A percentile compares a stretch with the other conserved stretches of the same genome.
phyloP scores from a whole-genome alignment of 2,888 invertebrate species.

The Noctua fimbriata region DNA sequence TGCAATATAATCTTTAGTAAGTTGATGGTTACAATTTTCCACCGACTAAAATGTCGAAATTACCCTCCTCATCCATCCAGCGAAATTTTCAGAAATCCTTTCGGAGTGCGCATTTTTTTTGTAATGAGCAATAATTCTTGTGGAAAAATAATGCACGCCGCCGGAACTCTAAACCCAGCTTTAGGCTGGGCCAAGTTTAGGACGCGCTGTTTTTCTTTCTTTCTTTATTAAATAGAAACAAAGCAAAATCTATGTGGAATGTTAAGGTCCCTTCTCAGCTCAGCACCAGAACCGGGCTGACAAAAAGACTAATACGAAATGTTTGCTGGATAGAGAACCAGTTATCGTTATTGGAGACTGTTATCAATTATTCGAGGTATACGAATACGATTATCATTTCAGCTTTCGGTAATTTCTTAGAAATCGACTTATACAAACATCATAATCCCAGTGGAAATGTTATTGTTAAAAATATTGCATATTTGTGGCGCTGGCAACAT shows the following conservation, averaged over 20 bases:
- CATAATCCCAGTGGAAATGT: conserved; percentile 6
- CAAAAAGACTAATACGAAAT: neutral
- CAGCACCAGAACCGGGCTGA: neutral
- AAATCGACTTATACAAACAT: conserved; percentile 4
- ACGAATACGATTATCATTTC: neutral
- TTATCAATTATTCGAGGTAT: conserved; percentile 27
- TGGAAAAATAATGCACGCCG: neutral
- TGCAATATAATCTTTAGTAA: neutral
- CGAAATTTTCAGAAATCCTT: neutral
- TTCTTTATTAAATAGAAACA: neutral
- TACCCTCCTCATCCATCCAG: neutral
- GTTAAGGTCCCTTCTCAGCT: neutral
- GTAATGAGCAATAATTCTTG: neutral
- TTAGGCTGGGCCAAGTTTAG: neutral
- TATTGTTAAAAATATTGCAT: neutral
- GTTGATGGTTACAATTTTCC: neutral
- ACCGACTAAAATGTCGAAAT: neutral
- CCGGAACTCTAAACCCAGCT: too few relatives aligned
- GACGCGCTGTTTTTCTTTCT: neutral
- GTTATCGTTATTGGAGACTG: conserved; percentile 9
- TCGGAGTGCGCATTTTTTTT: neutral
- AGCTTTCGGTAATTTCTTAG: conserved; percentile 11
- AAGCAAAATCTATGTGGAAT: too few relatives aligned
- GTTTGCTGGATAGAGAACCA: neutral
- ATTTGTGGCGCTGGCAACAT: conserved; percentile 1